A percentile compares a stretch with the other conserved stretches of the same genome.
phyloP scores from a whole-genome alignment of 2,888 invertebrate species.

The Lapara coniferarum region DNA sequence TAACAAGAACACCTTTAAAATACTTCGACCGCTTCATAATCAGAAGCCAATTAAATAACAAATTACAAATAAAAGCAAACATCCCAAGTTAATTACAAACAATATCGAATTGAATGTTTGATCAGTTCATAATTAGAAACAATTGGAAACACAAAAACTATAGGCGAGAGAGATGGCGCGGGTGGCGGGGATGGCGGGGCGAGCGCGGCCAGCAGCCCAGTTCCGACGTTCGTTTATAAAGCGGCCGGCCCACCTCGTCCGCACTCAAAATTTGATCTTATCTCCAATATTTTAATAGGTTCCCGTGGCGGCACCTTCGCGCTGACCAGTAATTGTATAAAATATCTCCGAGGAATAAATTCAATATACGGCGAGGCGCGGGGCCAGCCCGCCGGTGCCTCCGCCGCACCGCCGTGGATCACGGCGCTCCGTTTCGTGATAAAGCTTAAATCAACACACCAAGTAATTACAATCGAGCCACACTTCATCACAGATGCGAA shows the following conservation, averaged over 20 bases:
- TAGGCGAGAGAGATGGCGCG: slow-evolving; percentile 61
- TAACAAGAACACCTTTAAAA: slow-evolving; percentile 49
- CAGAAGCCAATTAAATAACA: slow-evolving; percentile 76
- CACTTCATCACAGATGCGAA: slow-evolving; percentile 79
- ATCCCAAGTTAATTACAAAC: slow-evolving; percentile 71
- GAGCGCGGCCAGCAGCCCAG: slow-evolving; percentile 68
- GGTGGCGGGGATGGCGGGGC: slow-evolving; percentile 55
- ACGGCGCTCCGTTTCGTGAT: slow-evolving; percentile 64
- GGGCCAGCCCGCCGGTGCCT: slow-evolving; percentile 44
- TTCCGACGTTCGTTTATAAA: slow-evolving; percentile 71
- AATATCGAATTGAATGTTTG: slow-evolving; percentile 78
- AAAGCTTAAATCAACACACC: slow-evolving; percentile 82
- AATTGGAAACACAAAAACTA: slow-evolving; percentile 77
- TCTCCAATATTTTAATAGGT: slow-evolving; percentile 82
- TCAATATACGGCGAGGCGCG: slow-evolving; percentile 64
- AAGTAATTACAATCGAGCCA: slow-evolving; percentile 79
- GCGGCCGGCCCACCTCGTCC: slow-evolving; percentile 76
- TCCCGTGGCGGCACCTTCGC: slow-evolving; percentile 78
- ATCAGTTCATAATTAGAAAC: slow-evolving; percentile 79
- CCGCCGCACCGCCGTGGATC: slow-evolving; percentile 34
- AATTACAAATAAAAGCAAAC: slow-evolving; percentile 75
- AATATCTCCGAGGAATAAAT: slow-evolving; percentile 72
- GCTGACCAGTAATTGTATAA: slow-evolving; percentile 73
- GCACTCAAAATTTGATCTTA: slow-evolving; percentile 79
- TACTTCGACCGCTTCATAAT: slow-evolving; percentile 60